These are phyloP conservation scores for Caprella mutica DNA, from an alignment of 2,888 invertebrate species.

Conservation along the genomic window DNA sequence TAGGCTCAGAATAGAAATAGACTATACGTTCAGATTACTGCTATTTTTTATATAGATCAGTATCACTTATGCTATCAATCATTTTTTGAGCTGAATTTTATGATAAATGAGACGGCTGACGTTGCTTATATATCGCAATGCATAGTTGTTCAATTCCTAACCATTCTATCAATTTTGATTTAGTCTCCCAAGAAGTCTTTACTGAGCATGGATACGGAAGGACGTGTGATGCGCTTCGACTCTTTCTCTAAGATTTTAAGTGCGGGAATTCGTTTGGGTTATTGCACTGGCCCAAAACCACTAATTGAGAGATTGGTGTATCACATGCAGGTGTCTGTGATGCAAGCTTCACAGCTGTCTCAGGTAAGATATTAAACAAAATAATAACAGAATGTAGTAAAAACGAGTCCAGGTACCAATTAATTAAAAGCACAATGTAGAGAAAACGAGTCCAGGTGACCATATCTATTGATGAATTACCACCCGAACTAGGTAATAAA, in stretches of 20 bases:
- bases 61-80: no score
- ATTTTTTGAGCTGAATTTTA: no score
- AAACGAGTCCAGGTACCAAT: no score
- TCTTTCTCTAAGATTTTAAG: conserved; percentile 63
- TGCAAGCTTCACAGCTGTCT: conserved; percentile 53
- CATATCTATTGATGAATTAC: no score
- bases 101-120: no score
- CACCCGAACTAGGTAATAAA: no score
- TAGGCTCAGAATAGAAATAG: no score
- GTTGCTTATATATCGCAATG: background rate
- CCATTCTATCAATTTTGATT: background rate
- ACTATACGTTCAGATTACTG: no score
- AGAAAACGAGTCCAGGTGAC: background rate
- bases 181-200: conserved; percentile 48
- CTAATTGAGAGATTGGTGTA: conserved; percentile 54
- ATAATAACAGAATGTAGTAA: no score
- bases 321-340: conserved; percentile 57
- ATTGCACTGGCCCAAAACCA: conserved; percentile 57
- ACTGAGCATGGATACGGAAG: conserved; percentile 60
- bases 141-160: background rate
- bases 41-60: no score
- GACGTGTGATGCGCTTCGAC: conserved; percentile 63
- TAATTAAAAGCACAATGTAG: background rate
- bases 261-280: conserved; percentile 60
- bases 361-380: conserved; percentile 40